Evolutionary conservation across 1,140 invertebrate genomes (phyloP).

Genomic region (Tenebrio molitor): DNA sequence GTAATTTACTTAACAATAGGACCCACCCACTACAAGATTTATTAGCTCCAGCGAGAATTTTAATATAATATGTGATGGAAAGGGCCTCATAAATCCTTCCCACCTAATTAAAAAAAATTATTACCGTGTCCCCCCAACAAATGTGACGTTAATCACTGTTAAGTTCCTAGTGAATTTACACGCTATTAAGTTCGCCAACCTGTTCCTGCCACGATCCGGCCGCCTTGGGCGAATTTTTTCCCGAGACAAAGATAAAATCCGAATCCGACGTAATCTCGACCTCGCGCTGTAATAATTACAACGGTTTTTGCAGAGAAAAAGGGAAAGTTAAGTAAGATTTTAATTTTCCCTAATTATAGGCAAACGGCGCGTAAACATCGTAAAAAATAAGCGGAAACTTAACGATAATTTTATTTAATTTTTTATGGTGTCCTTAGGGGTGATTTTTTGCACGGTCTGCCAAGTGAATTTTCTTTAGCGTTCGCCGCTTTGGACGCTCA

Average conservation of each 20-base stretch:
- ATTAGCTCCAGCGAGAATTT: neutral
- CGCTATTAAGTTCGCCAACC: neutral
- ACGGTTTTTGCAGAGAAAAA: neutral
- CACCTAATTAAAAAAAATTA: conserved; percentile 25
- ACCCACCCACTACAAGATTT: conserved; percentile 9
- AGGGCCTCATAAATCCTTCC: conserved; percentile 3
- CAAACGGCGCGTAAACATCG: neutral
- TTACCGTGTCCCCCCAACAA: conserved; percentile 20
- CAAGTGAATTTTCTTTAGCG: neutral
- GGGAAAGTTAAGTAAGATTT: neutral
- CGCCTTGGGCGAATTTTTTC: conserved; percentile 12
- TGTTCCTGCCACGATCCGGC: neutral
- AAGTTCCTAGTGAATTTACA: conserved; percentile 1
- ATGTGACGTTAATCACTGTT: conserved; percentile 21
- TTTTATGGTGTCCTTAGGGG: neutral
- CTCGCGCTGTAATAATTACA: conserved; percentile 6
- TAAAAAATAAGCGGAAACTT: conserved; percentile 8
- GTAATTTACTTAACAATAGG: conserved; percentile 6
- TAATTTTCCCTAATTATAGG: conserved; percentile 7
- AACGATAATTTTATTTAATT: neutral
- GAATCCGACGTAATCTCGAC: conserved; percentile 3
- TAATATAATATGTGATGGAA: conserved; percentile 11
- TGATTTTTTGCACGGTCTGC: neutral
- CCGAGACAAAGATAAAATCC: neutral
- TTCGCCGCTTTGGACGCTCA: too few relatives aligned